These are phyloP conservation scores for Meloidogyne floridensis DNA, from an alignment of 1,140 invertebrate species.

Conservation along the genomic window DNA sequence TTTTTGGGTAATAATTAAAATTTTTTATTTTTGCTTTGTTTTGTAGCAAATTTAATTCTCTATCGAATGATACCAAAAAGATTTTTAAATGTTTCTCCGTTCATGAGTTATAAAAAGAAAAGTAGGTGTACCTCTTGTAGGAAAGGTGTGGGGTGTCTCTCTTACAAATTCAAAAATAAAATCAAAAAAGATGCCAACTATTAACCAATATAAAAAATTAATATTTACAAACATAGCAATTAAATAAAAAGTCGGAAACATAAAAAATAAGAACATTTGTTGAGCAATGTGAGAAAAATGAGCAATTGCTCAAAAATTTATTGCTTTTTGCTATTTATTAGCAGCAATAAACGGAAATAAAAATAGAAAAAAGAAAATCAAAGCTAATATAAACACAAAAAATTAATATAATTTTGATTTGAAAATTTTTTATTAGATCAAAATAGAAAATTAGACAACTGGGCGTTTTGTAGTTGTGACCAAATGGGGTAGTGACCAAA, in stretches of 20 bases:
- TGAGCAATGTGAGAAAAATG: not conserved
- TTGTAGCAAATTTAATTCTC: not conserved
- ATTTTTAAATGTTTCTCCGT: not conserved
- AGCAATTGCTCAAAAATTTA: slow-evolving; percentile 9
- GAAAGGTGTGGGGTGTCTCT: not conserved
- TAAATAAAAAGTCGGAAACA: not conserved
- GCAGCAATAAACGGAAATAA: not conserved
- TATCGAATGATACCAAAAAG: not conserved
- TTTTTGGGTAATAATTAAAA: not conserved
- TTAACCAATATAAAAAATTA: not conserved
- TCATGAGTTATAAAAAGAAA: not conserved
- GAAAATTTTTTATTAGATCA: no score
- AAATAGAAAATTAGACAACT: no score
- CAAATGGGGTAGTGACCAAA: no score
- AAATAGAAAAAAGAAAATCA: not conserved
- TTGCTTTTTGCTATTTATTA: slow-evolving; percentile 13
- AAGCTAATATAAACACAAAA: not conserved
- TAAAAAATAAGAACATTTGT: slow-evolving; percentile 6
- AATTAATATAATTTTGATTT: not conserved
- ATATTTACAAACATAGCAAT: not conserved
- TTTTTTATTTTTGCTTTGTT: not conserved
- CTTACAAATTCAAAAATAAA: not conserved
- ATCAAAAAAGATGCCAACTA: slow-evolving; percentile 8
- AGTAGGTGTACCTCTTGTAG: not conserved
- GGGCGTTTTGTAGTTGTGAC: no score